Percentiles rank a stretch among this genome's conserved stretches.
Evolutionary conservation across 2,113 vertebrate genomes (phyloP).

Genomic region (Saccopteryx leptura): DNA sequence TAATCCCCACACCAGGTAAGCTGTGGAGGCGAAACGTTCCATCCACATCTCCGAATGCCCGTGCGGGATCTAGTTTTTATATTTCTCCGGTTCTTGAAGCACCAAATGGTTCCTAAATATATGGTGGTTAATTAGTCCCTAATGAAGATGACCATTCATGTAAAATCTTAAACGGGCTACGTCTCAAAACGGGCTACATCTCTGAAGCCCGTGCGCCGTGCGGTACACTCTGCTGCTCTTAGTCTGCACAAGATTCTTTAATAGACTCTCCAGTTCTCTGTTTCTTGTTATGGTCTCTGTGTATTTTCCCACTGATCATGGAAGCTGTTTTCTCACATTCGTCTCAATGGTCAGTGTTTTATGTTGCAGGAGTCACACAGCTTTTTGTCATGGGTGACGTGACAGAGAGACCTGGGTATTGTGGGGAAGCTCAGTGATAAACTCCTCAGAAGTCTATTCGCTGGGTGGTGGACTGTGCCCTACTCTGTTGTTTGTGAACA

Average conservation of each 20-base stretch:
- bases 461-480: background rate
- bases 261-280: background rate
- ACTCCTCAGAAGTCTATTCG: constrained; percentile 52
- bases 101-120: background rate
- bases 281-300: background rate
- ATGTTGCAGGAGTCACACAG: background rate
- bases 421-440: background rate
- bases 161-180: background rate
- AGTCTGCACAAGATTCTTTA: background rate
- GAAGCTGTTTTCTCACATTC: background rate
- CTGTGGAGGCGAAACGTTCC: background rate
- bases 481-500: constrained; percentile 59
- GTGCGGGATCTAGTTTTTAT: constrained; percentile 1
- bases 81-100: background rate
- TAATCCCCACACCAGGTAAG: background rate
- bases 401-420: background rate
- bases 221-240: background rate
- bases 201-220: background rate
- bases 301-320: background rate
- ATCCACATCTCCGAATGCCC: background rate
- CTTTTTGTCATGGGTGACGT: constrained; percentile 41
- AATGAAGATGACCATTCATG: background rate
- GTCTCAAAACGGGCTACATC: too few species aligned
- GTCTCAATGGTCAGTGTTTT: background rate
- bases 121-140: background rate